A percentile compares a stretch with the other conserved stretches of the same genome.
These are phyloP conservation scores for Drosophila albomicans DNA, from an alignment of 1,140 invertebrate species.

Conservation along the genomic window DNA sequence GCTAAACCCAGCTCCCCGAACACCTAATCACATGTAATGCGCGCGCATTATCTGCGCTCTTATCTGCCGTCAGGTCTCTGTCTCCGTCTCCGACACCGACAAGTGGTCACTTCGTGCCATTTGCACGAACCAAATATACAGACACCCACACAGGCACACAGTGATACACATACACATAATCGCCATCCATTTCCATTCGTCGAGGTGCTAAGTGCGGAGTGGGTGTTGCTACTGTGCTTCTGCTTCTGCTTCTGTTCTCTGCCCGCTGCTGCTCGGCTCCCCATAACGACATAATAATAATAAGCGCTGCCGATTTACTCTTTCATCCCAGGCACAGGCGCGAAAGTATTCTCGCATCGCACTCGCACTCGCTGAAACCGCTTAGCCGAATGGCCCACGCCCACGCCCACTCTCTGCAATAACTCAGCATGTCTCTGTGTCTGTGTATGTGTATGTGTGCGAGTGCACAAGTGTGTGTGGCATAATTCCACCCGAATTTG, in stretches of 20 bases:
- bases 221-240: slow-evolving; percentile 48
- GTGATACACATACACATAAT: slow-evolving; percentile 20
- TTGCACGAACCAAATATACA: slow-evolving; percentile 42
- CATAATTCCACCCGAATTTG: slow-evolving; percentile 84
- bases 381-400: slow-evolving; percentile 63
- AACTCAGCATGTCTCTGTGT: slow-evolving; percentile 22
- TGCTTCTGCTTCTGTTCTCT: slow-evolving; percentile 6
- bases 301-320: slow-evolving; percentile 77
- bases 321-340: slow-evolving; percentile 70
- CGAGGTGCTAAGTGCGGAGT: slow-evolving; percentile 76
- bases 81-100: slow-evolving; percentile 12
- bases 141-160: slow-evolving; percentile 13
- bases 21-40: slow-evolving; percentile 85
- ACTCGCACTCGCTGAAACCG: slow-evolving; percentile 38
- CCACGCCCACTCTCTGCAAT: slow-evolving; percentile 74
- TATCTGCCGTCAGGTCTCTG: slow-evolving; percentile 61
- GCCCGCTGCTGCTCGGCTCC: slow-evolving; percentile 11
- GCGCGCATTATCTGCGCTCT: slow-evolving; percentile 85
- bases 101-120: slow-evolving; percentile 67
- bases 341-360: slow-evolving; percentile 63
- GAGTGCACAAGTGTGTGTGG: slow-evolving; percentile 52
- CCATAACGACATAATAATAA: slow-evolving; percentile 71
- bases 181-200: slow-evolving; percentile 70
- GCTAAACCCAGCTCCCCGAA: slow-evolving; percentile 79
- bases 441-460: slow-evolving; percentile 19